Conservation (phyloP, 2,797 vertebrate genomes). For the Acanthiza pusilla region DNA sequence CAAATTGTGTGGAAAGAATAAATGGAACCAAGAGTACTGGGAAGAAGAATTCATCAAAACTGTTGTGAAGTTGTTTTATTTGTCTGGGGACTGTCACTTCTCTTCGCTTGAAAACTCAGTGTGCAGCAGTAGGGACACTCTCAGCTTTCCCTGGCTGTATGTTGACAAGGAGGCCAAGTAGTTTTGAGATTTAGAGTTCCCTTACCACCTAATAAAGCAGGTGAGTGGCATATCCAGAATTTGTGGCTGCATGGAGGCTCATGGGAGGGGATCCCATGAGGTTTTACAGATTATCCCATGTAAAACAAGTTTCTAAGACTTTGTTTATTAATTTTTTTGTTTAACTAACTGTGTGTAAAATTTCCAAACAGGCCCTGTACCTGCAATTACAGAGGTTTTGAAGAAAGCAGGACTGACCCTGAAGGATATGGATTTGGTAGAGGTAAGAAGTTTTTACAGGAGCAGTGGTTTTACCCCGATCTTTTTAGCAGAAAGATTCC, state of each 20-base stretch:
- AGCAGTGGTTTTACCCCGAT: neutral
- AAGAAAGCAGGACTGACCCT: conserved; percentile 89
- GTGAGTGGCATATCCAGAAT: neutral
- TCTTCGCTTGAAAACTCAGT: neutral
- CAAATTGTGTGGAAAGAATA: neutral
- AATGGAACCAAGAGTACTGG: neutral
- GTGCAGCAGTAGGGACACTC: neutral
- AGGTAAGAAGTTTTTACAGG: conserved; percentile 74
- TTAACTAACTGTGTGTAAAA: neutral
- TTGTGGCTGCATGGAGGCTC: neutral
- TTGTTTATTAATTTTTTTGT: neutral
- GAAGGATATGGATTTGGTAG: conserved; percentile 93
- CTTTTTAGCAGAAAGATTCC: neutral
- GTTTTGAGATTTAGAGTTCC: neutral
- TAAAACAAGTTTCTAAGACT: neutral
- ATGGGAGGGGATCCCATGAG: neutral
- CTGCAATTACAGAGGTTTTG: conserved; percentile 89
- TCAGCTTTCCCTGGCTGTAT: neutral
- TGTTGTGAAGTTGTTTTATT: neutral
- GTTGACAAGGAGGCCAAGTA: neutral
- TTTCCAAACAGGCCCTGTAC: conserved; percentile 84
- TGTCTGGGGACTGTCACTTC: neutral
- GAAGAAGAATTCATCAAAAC: neutral
- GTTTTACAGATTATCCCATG: neutral
- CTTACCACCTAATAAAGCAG: neutral